Evolutionary conservation across 2,797 vertebrate species (phyloP), one percentile per base, ranked within the genome.

Genomic region (Anguilla anguilla): DNA sequence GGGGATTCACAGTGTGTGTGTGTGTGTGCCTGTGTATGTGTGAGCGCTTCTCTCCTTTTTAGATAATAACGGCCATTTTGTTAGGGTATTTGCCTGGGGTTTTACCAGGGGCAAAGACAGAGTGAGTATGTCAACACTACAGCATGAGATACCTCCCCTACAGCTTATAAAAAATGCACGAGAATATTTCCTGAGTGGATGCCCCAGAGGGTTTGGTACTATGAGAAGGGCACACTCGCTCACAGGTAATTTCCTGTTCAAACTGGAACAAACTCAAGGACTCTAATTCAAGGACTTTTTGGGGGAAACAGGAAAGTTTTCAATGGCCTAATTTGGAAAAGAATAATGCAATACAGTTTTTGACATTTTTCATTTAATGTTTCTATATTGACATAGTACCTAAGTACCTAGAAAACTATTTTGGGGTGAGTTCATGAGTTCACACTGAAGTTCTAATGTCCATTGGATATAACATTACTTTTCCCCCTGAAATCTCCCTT

Each of bases 101-200:
- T 83, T 35, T 35, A 35, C 43, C 83, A 64, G 81, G 79, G 5
- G 25, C 31, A 64, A n/a, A 35, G 61, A 83, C 39, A 83, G 64
- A 86, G 84, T 61, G 55, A 85, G 84, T 61, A 46, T 59, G 83
- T 84, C 51, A 57, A 49, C 53, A 28, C 72, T 57, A 84, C 67
- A 55, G 19, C 15, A 83, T 67, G 25, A 83, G 43, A 35, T 11
- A 69, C 61, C 86, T 88, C 88, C 74, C 55, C 84, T 89, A 22
- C 77, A 85, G 87, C 90, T 93, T 89, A 93, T 93, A 89, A 94
- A 95, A 94, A 90, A 94, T 94, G 91, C 90, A 91, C 86, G 90
- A 90, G 91, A 89, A 91, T 92, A 92, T 94, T 94, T 92, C 88
- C 89, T 92, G 91, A 93, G 89, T 85, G 90, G 90, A 0, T 53